Evolutionary conservation across 2,797 vertebrate genomes (phyloP).

Genomic region (Chaetodon trifasciatus): DNA sequence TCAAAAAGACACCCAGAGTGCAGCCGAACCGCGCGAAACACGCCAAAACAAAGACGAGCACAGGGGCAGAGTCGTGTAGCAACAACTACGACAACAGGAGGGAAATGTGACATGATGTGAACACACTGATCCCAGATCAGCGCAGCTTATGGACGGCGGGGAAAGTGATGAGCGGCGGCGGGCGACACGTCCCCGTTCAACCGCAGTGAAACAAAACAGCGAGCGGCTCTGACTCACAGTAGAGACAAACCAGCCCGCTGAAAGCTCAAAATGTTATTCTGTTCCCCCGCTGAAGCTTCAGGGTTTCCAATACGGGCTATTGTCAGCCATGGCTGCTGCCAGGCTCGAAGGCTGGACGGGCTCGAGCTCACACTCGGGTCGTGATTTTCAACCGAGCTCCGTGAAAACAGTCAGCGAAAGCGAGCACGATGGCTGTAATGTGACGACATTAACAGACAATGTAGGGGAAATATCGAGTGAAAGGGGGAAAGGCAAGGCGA

Average conservation of each 20-base stretch:
- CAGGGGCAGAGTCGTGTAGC: not conserved
- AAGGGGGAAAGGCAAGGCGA: not conserved
- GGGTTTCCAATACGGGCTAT: slow-evolving; percentile 51
- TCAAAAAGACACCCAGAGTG: slow-evolving; percentile 15
- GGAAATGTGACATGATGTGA: slow-evolving; percentile 8
- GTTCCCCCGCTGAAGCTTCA: not conserved
- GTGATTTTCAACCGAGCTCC: slow-evolving; percentile 64
- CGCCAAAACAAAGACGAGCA: slow-evolving; percentile 2
- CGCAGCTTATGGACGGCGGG: slow-evolving; percentile 30
- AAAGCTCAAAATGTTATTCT: not conserved
- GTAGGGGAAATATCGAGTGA: accelerated
- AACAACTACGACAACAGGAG: not conserved
- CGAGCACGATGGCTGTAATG: not conserved
- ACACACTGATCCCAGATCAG: not conserved
- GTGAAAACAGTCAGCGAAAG: not conserved
- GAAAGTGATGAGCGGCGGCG: slow-evolving; percentile 60
- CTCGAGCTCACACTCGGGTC: slow-evolving; percentile 60
- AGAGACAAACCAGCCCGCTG: not conserved
- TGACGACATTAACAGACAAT: not conserved
- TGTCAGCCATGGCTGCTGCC: slow-evolving; percentile 79
- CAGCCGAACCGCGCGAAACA: slow-evolving; percentile 34
- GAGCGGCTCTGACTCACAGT: not conserved
- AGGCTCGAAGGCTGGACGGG: slow-evolving; percentile 47
- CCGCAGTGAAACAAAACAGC: not conserved
- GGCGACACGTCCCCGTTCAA: slow-evolving; percentile 2